phyloP scores from a whole-genome alignment of 2,113 vertebrate species.

The Callochromis pleurospilus region DNA sequence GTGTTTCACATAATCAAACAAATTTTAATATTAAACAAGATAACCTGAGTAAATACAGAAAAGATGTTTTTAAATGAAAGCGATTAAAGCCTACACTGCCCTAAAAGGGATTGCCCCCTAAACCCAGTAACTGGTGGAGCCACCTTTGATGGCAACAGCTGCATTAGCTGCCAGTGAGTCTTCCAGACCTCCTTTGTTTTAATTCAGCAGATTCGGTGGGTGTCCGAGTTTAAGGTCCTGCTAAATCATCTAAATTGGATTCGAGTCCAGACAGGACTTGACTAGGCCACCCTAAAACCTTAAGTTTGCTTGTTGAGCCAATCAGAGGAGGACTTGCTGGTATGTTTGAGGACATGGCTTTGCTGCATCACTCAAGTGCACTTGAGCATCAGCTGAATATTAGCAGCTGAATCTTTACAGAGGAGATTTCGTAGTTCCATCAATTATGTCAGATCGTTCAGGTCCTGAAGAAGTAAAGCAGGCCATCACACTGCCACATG shows the following conservation, averaged over 20 bases:
- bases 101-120: not conserved
- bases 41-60: not conserved
- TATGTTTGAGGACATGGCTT: not conserved
- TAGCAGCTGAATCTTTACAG: not conserved
- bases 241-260: not conserved
- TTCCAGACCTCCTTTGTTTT: not conserved
- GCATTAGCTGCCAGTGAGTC: not conserved
- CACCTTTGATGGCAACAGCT: not conserved
- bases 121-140: not conserved
- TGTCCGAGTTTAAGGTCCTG: not conserved
- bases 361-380: not conserved
- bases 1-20: not conserved
- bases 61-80: not conserved
- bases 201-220: fast-evolving
- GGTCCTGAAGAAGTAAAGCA: not conserved
- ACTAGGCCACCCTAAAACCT: not conserved
- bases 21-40: not conserved
- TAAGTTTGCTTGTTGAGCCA: not conserved
- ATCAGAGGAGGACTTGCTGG: not conserved
- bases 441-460: not conserved
- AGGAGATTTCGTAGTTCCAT: not conserved
- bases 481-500: not conserved
- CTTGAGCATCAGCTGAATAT: not conserved
- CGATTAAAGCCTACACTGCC: not conserved
- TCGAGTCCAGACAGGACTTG: not conserved